phyloP scores from a whole-genome alignment of 2,113 vertebrate species.

The Motacilla alba region DNA sequence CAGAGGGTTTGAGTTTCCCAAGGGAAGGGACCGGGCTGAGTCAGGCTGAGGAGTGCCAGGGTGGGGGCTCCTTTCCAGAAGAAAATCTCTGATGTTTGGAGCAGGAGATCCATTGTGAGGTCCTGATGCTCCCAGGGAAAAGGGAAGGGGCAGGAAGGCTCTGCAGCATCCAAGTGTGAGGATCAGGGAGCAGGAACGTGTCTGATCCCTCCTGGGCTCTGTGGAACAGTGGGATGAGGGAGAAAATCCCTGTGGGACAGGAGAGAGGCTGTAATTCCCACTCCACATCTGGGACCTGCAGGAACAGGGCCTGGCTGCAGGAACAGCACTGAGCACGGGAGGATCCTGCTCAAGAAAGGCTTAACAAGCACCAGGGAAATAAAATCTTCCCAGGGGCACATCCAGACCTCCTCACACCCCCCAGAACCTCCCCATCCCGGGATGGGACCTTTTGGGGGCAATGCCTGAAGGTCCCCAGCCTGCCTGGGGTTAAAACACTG shows the following conservation, averaged over 20 bases:
- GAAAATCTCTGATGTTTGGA: not conserved
- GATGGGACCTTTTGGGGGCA: not conserved
- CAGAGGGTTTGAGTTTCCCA: not conserved
- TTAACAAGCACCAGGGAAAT: not conserved
- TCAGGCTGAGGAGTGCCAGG: not conserved
- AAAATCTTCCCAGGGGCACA: not conserved
- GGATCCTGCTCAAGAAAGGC: not conserved
- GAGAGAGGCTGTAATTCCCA: not conserved
- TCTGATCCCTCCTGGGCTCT: not conserved
- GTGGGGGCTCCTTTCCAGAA: not conserved
- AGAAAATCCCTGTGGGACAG: not conserved
- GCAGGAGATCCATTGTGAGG: accelerated
- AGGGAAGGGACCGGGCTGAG: not conserved
- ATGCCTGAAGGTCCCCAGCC: not conserved
- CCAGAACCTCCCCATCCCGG: accelerated
- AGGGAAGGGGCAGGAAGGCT: not conserved
- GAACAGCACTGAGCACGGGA: accelerated
- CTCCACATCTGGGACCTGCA: not conserved
- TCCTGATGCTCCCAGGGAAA: not conserved
- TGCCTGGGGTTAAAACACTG: not conserved
- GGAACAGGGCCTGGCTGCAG: not conserved
- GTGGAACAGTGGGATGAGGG: not conserved
- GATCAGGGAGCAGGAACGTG: not conserved
- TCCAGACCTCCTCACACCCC: not conserved
- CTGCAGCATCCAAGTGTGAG: accelerated